These are phyloP conservation scores for Tragelaphus imberbis DNA, from an alignment of 2,113 vertebrate species.

Conservation along the genomic window DNA sequence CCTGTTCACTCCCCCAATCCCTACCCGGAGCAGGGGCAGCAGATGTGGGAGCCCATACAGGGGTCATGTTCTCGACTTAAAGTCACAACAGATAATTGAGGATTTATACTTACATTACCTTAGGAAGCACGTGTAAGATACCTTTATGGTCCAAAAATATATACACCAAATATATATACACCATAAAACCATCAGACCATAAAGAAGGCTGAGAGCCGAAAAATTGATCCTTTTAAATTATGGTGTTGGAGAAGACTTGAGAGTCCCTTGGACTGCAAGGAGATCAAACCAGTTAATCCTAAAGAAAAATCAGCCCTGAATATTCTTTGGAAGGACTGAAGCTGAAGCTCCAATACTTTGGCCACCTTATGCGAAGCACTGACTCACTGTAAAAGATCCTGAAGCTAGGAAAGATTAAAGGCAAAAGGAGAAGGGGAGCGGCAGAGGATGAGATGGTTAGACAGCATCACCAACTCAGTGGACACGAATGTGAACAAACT, in stretches of 20 bases:
- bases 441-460: background rate
- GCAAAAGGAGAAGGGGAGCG: background rate
- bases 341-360: background rate
- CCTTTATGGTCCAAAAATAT: background rate
- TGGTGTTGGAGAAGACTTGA: background rate
- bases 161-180: background rate
- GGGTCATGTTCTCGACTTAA: background rate
- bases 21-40: background rate
- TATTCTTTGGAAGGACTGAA: background rate
- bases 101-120: background rate
- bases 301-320: background rate
- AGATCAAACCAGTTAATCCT: background rate
- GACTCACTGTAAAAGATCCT: background rate
- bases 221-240: background rate
- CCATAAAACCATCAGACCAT: background rate
- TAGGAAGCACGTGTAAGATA: background rate
- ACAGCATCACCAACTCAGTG: background rate
- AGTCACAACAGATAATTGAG: background rate
- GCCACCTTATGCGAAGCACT: background rate
- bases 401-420: background rate
- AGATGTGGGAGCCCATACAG: background rate
- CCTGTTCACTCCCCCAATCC: background rate
- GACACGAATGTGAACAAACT: background rate
- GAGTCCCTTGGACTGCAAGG: background rate
- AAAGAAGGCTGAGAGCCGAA: background rate